Percentiles rank a stretch among this genome's conserved stretches.
phyloP scores from a whole-genome alignment of 2,888 invertebrate species.

The Synergus laeviventris region DNA sequence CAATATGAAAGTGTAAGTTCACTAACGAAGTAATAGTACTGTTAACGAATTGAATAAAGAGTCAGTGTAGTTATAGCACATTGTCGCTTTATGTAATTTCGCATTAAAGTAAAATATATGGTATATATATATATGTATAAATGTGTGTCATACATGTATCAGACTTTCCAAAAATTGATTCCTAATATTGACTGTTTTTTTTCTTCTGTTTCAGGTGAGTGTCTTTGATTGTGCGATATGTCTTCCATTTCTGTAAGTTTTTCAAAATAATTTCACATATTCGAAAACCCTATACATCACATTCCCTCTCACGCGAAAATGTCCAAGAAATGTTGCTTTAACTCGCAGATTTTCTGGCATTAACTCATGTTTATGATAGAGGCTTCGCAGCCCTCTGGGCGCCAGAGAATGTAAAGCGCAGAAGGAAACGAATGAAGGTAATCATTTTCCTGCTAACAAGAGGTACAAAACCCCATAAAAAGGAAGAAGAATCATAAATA shows the following conservation, averaged over 20 bases:
- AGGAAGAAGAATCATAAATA: slow-evolving; percentile 30
- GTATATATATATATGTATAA: too few relatives aligned
- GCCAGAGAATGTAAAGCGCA: slow-evolving; percentile 31
- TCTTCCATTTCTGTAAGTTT: slow-evolving; percentile 49
- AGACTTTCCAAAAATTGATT: too few relatives aligned
- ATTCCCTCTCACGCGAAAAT: background rate
- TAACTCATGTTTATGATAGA: slow-evolving; percentile 24
- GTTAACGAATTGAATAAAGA: slow-evolving; percentile 1
- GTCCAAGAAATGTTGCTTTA: background rate
- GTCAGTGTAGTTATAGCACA: background rate
- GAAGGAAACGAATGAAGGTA: slow-evolving; percentile 39
- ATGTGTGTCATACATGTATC: too few relatives aligned
- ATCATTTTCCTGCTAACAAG: slow-evolving; percentile 38
- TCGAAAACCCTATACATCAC: too few relatives aligned
- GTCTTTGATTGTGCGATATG: slow-evolving; percentile 28
- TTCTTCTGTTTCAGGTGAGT: slow-evolving; percentile 22
- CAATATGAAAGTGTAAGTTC: background rate
- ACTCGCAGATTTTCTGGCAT: slow-evolving; percentile 27
- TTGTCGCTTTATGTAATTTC: background rate
- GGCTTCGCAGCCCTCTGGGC: slow-evolving; percentile 20
- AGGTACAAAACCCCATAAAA: slow-evolving; percentile 37
- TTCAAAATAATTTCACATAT: too few relatives aligned
- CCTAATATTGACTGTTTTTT: background rate
- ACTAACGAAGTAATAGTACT: slow-evolving; percentile 5
- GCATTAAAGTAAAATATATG: background rate